Conservation (phyloP, 1,140 invertebrate genomes). For the Pseudomyrmex cubaensis region DNA sequence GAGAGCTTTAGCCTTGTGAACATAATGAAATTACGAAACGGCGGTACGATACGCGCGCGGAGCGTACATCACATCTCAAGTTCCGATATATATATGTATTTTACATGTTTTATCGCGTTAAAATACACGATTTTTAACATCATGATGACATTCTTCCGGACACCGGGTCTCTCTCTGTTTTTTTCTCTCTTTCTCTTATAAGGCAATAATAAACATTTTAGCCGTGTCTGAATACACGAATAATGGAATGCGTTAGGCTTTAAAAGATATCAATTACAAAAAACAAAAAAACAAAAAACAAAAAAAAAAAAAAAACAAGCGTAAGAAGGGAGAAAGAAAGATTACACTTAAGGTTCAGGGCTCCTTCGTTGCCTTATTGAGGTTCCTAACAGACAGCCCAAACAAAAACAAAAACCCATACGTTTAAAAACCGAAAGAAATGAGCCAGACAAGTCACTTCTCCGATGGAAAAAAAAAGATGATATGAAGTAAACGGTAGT, state of each 20-base stretch:
- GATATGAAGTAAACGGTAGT: slow-evolving; percentile 4
- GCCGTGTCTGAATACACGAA: slow-evolving; percentile 33
- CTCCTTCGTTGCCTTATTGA: slow-evolving; percentile 80
- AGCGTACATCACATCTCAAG: not conserved
- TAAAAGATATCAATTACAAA: slow-evolving; percentile 14
- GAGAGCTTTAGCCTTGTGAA: slow-evolving; percentile 58
- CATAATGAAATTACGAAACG: not conserved
- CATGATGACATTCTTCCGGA: slow-evolving; percentile 50
- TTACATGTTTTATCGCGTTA: slow-evolving; percentile 38
- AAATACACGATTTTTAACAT: slow-evolving; percentile 6
- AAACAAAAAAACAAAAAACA: slow-evolving; percentile 10
- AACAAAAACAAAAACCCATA: slow-evolving; percentile 41
- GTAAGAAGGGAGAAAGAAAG: slow-evolving; percentile 43
- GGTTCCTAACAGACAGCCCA: slow-evolving; percentile 76
- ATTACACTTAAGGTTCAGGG: slow-evolving; percentile 73
- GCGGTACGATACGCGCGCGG: not conserved
- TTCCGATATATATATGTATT: slow-evolving; percentile 32
- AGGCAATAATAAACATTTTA: slow-evolving; percentile 56
- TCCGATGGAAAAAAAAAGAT: slow-evolving; percentile 29
- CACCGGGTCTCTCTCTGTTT: slow-evolving; percentile 68
- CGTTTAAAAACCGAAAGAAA: slow-evolving; percentile 52
- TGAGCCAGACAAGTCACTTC: slow-evolving; percentile 60
- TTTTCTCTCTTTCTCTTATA: slow-evolving; percentile 46
- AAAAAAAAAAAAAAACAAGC: not conserved
- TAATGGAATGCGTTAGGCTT: slow-evolving; percentile 36